These are phyloP conservation scores for Diarsia rubi DNA, from an alignment of 2,888 invertebrate species.

Conservation along the genomic window DNA sequence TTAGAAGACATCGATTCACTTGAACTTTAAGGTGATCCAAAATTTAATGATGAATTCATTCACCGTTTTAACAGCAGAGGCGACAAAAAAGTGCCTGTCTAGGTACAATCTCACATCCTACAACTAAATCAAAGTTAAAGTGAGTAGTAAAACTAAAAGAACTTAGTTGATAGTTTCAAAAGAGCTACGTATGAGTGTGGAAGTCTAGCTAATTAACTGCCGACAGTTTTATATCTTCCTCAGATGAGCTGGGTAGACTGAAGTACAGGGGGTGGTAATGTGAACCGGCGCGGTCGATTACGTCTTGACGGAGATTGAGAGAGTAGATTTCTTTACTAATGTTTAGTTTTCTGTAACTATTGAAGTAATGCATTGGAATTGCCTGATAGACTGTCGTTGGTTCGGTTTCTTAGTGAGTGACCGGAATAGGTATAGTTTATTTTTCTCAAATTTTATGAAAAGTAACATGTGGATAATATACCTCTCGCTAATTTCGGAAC, in stretches of 20 bases:
- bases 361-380: too few species aligned
- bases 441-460: background rate
- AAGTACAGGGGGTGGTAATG: conserved; percentile 36
- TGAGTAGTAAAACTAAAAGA: conserved; percentile 27
- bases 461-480: background rate
- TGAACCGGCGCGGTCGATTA: conserved; percentile 10
- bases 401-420: background rate
- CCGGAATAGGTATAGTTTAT: background rate
- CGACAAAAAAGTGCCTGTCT: background rate
- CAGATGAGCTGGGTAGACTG: conserved; percentile 26
- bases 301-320: conserved; percentile 9
- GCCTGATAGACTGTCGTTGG: background rate
- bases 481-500: background rate
- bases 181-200: conserved; percentile 31
- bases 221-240: conserved; percentile 66
- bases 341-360: background rate
- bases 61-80: background rate
- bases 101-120: background rate
- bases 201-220: conserved; percentile 63
- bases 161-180: conserved; percentile 30
- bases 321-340: background rate
- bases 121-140: conserved; percentile 30
- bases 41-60: background rate
- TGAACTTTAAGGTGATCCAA: too few species aligned
- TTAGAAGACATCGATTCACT: background rate